Evolutionary conservation across 2,113 vertebrate genomes (phyloP).

Genomic region (Hystrix brachyura): DNA sequence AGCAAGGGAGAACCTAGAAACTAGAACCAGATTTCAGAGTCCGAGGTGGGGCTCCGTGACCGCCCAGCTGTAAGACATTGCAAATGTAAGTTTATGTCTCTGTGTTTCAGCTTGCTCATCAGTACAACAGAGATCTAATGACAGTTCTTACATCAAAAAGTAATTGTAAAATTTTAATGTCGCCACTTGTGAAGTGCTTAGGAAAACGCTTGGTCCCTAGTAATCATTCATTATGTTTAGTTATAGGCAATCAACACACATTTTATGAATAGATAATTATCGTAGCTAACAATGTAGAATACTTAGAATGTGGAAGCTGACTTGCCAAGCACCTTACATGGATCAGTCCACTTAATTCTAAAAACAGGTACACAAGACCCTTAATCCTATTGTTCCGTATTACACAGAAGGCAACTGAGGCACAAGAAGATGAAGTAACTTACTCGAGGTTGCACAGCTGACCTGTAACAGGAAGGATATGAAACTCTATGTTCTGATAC

Average conservation of each 20-base stretch:
- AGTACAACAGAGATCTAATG: neutral
- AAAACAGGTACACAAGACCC: neutral
- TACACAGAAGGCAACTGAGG: neutral
- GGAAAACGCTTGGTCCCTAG: neutral
- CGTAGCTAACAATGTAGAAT: neutral
- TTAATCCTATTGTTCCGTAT: neutral
- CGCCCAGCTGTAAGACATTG: neutral
- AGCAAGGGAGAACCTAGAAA: neutral
- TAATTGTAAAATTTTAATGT: neutral
- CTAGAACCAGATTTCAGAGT: neutral
- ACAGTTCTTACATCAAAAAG: neutral
- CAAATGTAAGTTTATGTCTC: neutral
- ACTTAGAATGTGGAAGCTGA: neutral
- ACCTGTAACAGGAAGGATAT: neutral
- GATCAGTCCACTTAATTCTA: neutral
- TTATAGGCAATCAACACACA: neutral
- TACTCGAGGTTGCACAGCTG: neutral
- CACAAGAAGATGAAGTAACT: neutral
- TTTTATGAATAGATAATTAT: neutral
- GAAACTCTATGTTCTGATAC: neutral
- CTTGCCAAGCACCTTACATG: neutral
- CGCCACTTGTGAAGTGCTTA: neutral
- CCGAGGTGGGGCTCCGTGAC: neutral
- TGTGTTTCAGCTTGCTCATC: neutral
- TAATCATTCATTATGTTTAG: constrained; percentile 1